Base-by-base conservation (phyloP, 2,797 vertebrate genomes). In the Lindbergichthys nudifrons region DNA sequence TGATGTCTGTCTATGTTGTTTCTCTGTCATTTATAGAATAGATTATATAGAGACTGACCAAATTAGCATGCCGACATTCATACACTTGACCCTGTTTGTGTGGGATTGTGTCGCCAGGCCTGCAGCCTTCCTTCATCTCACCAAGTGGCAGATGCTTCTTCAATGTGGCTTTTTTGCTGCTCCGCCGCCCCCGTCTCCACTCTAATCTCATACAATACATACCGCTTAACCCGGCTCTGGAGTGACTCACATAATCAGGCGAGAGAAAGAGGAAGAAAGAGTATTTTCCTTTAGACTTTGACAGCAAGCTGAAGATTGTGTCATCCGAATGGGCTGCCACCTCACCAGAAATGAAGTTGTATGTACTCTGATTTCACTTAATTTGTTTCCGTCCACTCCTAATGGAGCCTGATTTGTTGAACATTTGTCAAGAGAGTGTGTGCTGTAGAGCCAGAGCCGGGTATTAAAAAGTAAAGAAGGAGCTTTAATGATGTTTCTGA, bases 181-280 rank as follows among this genome's bases (percentile, higher is more conserved):
- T 10, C 46, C 21, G 5, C 42, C 67, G 12, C 57, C 70, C 54
- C 32, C 47, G 23, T 26, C 45, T 75, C 42, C 23, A 4, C 52
- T 56, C 58, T 90, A 88, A 91, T 89, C 88, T 87, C 65, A 26
- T 43, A 79, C 81, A 84, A 74, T 68, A 51, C 79, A 75, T 70
- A 53, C 50, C 3, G 64, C 78, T 82, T 76, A 65, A 69, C 83
- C 74, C 54, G 5, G 21, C 82, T 85, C 79, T 65, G 64, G 48
- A 73, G 79, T 68, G 67, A 83, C 79, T 83, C 65, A 67, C 62
- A 21, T 53, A 75, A 75, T 75, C 80, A 54, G 62, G 39, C 57
- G 65, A 65, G 72, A 65, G 68, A 63, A 77, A 65, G 43, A 69
- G 54, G 60, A 83, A 73, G 70, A 65, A 71, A 54, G 45, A 53